Percentiles rank a stretch among this genome's conserved stretches.
Conservation (phyloP, 2,797 vertebrate genomes). For the Enteromius mattozi region DNA sequence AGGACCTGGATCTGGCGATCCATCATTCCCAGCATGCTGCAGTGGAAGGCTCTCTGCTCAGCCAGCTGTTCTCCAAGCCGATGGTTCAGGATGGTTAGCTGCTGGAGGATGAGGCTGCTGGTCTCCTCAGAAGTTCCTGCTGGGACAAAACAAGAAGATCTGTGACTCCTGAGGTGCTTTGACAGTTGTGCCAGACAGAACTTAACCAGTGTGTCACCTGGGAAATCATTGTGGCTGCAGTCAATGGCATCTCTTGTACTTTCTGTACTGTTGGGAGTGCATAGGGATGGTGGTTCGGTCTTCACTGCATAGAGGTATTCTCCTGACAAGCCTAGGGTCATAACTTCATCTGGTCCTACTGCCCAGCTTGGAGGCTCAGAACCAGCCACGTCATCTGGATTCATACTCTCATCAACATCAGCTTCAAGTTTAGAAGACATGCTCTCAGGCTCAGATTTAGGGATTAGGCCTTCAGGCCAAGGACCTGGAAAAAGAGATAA, state of each 20-base stretch:
- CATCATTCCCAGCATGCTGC: conserved; percentile 68
- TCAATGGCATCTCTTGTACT: conserved; percentile 47
- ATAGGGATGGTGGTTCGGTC: conserved; percentile 57
- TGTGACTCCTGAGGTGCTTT: background rate
- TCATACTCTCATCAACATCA: conserved; percentile 49
- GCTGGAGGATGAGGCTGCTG: conserved; percentile 64
- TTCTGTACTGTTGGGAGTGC: conserved; percentile 52
- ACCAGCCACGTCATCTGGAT: conserved; percentile 44
- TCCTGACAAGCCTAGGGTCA: conserved; percentile 66
- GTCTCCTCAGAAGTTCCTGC: conserved; percentile 61
- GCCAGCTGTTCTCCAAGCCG: conserved; percentile 66
- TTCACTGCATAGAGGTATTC: conserved; percentile 68
- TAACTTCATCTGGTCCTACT: conserved; percentile 60
- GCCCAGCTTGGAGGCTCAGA: conserved; percentile 56
- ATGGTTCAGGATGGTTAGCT: conserved; percentile 67
- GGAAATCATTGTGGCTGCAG: conserved; percentile 52
- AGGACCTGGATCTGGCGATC: conserved; percentile 68
- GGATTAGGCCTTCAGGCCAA: conserved; percentile 49
- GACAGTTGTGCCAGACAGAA: background rate
- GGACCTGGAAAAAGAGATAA: conserved; percentile 19
- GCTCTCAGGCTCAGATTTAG: conserved; percentile 42
- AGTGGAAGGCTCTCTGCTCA: conserved; percentile 68
- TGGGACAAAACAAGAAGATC: background rate
- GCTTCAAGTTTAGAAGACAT: conserved; percentile 51
- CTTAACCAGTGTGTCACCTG: conserved; percentile 49